Evolutionary conservation across 2,113 vertebrate species (phyloP).

Genomic region (Isichthys henryi): DNA sequence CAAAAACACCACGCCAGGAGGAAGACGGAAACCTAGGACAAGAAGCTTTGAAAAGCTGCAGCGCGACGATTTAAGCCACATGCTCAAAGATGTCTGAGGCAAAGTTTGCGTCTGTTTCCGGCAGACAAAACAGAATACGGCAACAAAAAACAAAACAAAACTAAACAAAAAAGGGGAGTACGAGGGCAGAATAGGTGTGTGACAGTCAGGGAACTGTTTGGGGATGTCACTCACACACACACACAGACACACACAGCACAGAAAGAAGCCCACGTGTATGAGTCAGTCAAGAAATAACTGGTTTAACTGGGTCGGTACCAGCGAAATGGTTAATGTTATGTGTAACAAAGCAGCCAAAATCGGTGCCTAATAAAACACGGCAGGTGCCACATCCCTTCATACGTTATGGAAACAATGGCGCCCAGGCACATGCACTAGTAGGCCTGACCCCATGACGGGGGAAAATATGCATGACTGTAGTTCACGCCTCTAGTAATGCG

Average conservation of each 20-base stretch:
- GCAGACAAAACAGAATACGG: background rate
- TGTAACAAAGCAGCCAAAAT: background rate
- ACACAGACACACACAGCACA: background rate
- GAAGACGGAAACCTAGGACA: background rate
- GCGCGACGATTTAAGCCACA: background rate
- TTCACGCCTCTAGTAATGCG: background rate
- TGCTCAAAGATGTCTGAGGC: background rate
- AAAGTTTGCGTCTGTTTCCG: background rate
- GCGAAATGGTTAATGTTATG: background rate
- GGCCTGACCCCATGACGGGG: background rate
- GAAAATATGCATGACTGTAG: background rate
- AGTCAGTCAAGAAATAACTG: slow-evolving; percentile 7
- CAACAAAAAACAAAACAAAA: background rate
- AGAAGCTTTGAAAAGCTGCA: background rate
- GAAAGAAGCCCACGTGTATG: background rate
- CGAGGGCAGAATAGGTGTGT: background rate
- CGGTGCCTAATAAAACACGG: background rate
- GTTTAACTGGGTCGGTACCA: background rate
- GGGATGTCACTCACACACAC: background rate
- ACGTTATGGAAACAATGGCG: background rate
- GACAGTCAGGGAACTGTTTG: background rate
- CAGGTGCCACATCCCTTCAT: background rate
- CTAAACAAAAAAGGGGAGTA: background rate
- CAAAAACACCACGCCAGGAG: background rate
- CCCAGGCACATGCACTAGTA: background rate